Conservation (phyloP, 2,113 vertebrate species). For the Damaliscus lunatus region DNA sequence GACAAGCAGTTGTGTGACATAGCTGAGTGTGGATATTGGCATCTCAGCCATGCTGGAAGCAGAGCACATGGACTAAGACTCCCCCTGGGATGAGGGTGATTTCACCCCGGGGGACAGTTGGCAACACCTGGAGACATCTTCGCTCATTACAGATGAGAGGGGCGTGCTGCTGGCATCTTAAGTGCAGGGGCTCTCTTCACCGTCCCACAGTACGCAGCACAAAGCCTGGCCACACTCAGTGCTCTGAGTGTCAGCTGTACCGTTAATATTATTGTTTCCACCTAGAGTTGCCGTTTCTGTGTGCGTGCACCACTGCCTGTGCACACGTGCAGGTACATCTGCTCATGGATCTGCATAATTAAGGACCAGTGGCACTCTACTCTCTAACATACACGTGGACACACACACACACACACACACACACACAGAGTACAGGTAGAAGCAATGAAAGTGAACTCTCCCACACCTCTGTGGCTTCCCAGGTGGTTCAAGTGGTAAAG, state of each 20-base stretch:
- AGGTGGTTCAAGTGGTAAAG: neutral
- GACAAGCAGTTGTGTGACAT: accelerated
- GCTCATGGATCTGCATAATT: accelerated
- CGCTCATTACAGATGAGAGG: accelerated
- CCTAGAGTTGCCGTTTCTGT: accelerated
- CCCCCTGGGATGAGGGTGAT: neutral
- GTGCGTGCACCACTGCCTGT: accelerated
- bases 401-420: neutral
- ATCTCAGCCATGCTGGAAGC: too few species aligned
- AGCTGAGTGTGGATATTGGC: accelerated
- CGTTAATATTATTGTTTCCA: accelerated
- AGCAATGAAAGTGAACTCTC: neutral
- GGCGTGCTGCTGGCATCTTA: accelerated
- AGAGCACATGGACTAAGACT: neutral
- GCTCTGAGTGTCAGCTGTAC: accelerated
- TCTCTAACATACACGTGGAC: neutral
- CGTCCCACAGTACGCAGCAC: accelerated
- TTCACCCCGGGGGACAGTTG: neutral
- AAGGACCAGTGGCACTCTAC: neutral
- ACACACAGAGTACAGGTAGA: neutral
- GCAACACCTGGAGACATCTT: neutral
- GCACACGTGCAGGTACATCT: too few species aligned
- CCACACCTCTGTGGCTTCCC: neutral
- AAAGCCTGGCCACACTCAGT: neutral
- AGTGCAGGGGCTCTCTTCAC: accelerated